These are phyloP conservation scores for Aplochiton taeniatus DNA, from an alignment of 2,797 vertebrate species.

Conservation along the genomic window DNA sequence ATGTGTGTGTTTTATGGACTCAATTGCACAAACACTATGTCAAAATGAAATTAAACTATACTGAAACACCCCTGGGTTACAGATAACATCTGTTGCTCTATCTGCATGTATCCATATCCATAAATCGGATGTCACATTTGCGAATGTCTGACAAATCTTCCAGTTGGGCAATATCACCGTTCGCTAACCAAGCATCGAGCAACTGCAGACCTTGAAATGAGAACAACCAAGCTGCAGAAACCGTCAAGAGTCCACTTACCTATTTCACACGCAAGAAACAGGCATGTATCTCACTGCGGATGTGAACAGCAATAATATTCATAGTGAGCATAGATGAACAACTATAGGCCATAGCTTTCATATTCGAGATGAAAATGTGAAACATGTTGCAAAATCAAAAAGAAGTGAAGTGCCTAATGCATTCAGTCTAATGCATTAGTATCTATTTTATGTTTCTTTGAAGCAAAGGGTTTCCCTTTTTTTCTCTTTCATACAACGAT, in stretches of 20 bases:
- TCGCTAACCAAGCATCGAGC: conserved; percentile 60
- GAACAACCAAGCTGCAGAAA: conserved; percentile 35
- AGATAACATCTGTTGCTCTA: conserved; percentile 62
- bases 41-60: conserved; percentile 54
- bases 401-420: too few relatives aligned
- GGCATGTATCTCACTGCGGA: background rate
- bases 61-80: conserved; percentile 54
- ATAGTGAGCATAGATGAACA: background rate
- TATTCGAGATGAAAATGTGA: too few relatives aligned
- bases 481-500: too few relatives aligned
- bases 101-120: conserved; percentile 70
- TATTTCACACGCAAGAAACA: background rate
- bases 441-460: too few relatives aligned
- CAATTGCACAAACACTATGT: too few relatives aligned
- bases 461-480: too few relatives aligned
- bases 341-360: too few relatives aligned
- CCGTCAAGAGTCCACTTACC: conserved; percentile 20
- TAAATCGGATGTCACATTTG: conserved; percentile 53
- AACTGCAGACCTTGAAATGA: conserved; percentile 66
- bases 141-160: conserved; percentile 29
- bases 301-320: background rate
- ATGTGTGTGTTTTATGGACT: too few relatives aligned
- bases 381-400: too few relatives aligned
- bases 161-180: conserved; percentile 68
- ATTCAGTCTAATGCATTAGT: too few relatives aligned